Percentiles rank a stretch among this genome's conserved stretches.
Evolutionary conservation across 2,113 vertebrate genomes (phyloP).

Genomic region (Cnemophilus loriae): DNA sequence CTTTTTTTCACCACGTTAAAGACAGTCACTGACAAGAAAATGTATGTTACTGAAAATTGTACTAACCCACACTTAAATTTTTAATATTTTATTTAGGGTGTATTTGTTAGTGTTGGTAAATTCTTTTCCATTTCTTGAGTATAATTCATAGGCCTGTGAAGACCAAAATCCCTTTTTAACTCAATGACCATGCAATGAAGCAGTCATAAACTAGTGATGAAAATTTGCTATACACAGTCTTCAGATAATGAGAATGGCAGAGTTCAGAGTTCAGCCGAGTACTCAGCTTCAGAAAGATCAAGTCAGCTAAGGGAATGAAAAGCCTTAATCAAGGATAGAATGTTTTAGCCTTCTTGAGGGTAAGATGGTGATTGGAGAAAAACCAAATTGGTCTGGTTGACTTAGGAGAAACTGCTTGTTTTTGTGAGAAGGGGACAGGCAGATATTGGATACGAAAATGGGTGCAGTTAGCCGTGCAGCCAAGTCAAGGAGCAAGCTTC

Average conservation of each 20-base stretch:
- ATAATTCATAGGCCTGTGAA: background rate
- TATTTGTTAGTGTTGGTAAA: background rate
- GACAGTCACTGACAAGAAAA: background rate
- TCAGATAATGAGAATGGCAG: background rate
- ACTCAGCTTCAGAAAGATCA: background rate
- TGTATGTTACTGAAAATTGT: background rate
- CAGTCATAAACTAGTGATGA: background rate
- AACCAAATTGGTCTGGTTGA: background rate
- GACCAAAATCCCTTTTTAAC: background rate
- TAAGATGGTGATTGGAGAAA: background rate
- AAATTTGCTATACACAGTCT: background rate
- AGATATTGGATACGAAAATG: background rate
- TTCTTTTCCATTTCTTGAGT: background rate
- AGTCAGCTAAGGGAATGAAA: background rate
- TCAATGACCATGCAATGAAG: background rate
- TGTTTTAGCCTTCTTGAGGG: background rate
- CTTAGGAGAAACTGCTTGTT: background rate
- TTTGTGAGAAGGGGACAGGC: background rate
- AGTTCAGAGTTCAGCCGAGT: background rate
- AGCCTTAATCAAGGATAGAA: background rate
- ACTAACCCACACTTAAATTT: background rate
- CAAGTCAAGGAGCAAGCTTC: background rate
- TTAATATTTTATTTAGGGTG: background rate
- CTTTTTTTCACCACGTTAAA: rapidly evolving
- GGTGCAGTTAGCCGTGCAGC: background rate